Evolutionary conservation across 53 echinoderm and acorn worm species (phyloP).

Genomic region (Echinometra lucunter): DNA sequence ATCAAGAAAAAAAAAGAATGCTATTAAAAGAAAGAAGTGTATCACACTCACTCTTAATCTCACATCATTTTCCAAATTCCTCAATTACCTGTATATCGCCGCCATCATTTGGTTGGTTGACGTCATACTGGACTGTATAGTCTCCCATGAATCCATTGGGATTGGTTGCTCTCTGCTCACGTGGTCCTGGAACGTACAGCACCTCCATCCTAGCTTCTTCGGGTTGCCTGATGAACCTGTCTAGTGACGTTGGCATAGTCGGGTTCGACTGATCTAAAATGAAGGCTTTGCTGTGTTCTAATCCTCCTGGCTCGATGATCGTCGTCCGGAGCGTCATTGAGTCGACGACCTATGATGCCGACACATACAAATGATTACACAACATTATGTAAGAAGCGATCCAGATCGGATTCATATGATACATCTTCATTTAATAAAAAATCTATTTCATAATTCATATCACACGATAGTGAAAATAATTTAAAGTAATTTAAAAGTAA

Average conservation of each 20-base stretch:
- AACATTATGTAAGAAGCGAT: neutral
- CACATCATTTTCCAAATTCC: neutral
- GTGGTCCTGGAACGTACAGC: slow-evolving; percentile 68
- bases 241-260: slow-evolving; percentile 53
- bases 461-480: no score
- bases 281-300: slow-evolving; percentile 68
- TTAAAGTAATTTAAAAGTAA: no score
- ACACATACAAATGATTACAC: neutral
- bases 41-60: no score
- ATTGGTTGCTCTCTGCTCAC: slow-evolving; percentile 73
- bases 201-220: slow-evolving; percentile 52
- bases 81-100: slow-evolving; percentile 74
- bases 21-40: no score
- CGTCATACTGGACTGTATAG: slow-evolving; percentile 77
- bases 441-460: no score
- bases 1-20: no score
- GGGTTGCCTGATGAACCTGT: slow-evolving; percentile 57
- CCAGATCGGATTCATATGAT: neutral
- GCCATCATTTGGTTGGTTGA: slow-evolving; percentile 62
- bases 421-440: neutral
- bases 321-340: slow-evolving; percentile 71
- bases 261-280: slow-evolving; percentile 66
- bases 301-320: slow-evolving; percentile 82
- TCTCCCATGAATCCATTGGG: slow-evolving; percentile 74
- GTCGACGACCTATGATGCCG: slow-evolving; percentile 71